These are phyloP conservation scores for Paramormyrops kingsleyae DNA, from an alignment of 2,113 vertebrate species.

Conservation along the genomic window DNA sequence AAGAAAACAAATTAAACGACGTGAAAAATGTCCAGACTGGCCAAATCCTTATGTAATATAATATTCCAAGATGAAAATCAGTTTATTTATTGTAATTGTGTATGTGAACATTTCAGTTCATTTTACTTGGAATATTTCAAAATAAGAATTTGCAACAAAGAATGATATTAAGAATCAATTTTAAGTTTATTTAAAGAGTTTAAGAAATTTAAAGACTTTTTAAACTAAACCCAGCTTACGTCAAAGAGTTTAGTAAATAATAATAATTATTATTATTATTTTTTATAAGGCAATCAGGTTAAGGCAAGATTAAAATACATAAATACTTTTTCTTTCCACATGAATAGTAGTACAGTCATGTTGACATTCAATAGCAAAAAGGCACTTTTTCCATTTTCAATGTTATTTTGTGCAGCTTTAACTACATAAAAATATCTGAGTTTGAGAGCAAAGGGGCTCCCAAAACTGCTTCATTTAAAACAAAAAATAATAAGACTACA, in stretches of 20 bases:
- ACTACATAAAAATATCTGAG: not conserved
- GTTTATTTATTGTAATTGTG: not conserved
- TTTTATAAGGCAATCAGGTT: conserved; percentile 1
- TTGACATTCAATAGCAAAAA: conserved; percentile 15
- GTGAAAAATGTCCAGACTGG: not conserved
- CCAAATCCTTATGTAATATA: not conserved
- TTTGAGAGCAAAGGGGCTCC: not conserved
- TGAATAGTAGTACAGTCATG: conserved; percentile 18
- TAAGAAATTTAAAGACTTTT: not conserved
- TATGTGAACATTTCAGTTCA: not conserved
- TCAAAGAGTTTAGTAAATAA: not conserved
- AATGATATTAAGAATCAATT: not conserved
- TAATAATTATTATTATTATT: not conserved
- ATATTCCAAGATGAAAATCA: not conserved
- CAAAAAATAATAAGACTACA: not conserved
- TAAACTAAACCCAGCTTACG: not conserved
- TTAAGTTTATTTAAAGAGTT: not conserved
- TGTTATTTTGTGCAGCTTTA: not conserved
- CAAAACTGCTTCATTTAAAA: not conserved
- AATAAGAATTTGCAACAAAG: not conserved
- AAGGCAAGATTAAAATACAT: conserved; percentile 22
- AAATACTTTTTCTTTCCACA: conserved; percentile 13
- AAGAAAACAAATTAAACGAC: not conserved
- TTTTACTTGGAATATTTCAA: not conserved
- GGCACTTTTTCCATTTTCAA: conserved; percentile 14